phyloP scores from a whole-genome alignment of 2,113 vertebrate species.

The Microtus oregoni region DNA sequence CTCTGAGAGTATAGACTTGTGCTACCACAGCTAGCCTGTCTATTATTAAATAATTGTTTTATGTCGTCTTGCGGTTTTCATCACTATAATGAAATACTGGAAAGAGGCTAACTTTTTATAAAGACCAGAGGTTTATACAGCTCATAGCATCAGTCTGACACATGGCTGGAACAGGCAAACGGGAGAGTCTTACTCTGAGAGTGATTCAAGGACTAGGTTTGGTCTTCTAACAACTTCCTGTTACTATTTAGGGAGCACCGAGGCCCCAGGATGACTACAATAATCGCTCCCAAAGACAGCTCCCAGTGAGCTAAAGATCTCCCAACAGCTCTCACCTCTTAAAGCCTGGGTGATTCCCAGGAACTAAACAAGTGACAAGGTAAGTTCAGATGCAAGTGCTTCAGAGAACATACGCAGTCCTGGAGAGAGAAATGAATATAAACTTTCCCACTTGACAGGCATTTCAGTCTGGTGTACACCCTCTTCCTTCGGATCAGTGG shows the following conservation, averaged over 20 bases:
- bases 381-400: background rate
- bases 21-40: background rate
- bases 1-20: background rate
- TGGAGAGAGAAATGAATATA: background rate
- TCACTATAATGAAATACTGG: background rate
- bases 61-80: background rate
- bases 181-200: background rate
- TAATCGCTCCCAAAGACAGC: background rate
- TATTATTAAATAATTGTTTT: background rate
- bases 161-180: background rate
- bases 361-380: background rate
- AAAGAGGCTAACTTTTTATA: background rate
- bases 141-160: background rate
- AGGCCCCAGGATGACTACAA: no score
- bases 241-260: background rate
- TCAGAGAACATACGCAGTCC: background rate
- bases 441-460: background rate
- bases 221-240: background rate
- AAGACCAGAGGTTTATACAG: background rate
- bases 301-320: background rate
- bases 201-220: background rate
- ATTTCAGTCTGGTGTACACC: background rate
- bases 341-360: background rate
- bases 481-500: background rate
- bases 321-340: background rate